Evolutionary conservation across 2,797 vertebrate genomes (phyloP), one percentile per base, ranked within the genome.

Genomic region (Rhinoraja longicauda): DNA sequence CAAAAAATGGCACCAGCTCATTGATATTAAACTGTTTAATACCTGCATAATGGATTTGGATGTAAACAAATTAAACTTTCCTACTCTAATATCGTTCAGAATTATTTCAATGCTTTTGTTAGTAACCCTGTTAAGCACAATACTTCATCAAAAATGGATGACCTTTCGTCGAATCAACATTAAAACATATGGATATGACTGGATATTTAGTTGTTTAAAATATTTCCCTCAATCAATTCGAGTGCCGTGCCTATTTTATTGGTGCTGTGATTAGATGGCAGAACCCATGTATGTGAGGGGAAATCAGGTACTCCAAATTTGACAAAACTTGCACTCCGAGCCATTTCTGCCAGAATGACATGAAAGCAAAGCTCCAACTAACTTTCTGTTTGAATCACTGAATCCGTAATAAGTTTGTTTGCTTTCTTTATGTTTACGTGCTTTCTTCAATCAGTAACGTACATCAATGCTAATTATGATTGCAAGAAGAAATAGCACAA

Each of bases 341-440:
- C 57, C 10, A 92, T 57, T 92, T 73, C 39, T 45, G 26, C 21
- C 70, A 91, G 67, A 73, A 24, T 53, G 73, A 73, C 36, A 91
- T 9, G 17, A 73, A 45, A 24, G 67, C 72, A 91, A 91, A 45
- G 90, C 24, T 2, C 45, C 70, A 24, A 92, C 75, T 73, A 88
- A 92, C 45, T 73, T 75, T 92, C 90, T 91, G 67, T 75, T 92
- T 70, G 72, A 91, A 72, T 29, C 67, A 91, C 10, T 72, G 36
- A 24, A 73, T 73, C 21, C 26, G 90, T 45, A 53, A 70, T 5
- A 90, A 70, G 24, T 72, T 72, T 73, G 7, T 72, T 62, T 1
- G 4, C n/a, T 64, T 91, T 72, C 36, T 29, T 91, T 24, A 75
- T 92, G 90, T 36, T 91, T 91, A 7, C 21, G 2, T 75, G 32